A percentile compares a stretch with the other conserved stretches of the same genome.
Evolutionary conservation across 2,797 vertebrate genomes (phyloP).

Genomic region (Oophaga sylvatica): DNA sequence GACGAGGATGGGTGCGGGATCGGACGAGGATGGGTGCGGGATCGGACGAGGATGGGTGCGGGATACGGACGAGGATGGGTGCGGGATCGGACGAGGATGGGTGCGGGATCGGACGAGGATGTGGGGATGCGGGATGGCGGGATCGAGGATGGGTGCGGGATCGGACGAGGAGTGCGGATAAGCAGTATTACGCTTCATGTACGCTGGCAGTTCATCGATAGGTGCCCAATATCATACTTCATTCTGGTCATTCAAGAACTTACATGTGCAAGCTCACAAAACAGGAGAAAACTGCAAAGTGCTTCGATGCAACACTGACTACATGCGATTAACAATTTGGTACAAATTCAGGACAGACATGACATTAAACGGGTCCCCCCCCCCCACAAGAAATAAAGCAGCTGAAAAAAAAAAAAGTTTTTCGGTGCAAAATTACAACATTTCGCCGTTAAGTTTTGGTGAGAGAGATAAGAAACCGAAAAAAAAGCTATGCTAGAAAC

Average conservation of each 20-base stretch:
- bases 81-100: too few species aligned
- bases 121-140: conserved; percentile 71
- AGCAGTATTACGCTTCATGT: conserved; percentile 73
- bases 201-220: conserved; percentile 73
- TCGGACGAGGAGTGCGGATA: conserved; percentile 71
- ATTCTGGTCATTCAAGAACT: conserved; percentile 77
- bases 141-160: conserved; percentile 65
- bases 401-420: conserved; percentile 73
- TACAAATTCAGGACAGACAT: conserved; percentile 78
- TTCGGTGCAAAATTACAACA: conserved; percentile 80
- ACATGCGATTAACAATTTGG: conserved; percentile 84
- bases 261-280: conserved; percentile 87
- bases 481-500: conserved; percentile 72
- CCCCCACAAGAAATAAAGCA: conserved; percentile 74
- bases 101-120: background rate
- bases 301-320: conserved; percentile 91
- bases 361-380: conserved; percentile 75
- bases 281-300: conserved; percentile 89
- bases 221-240: conserved; percentile 73
- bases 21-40: too few species aligned
- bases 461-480: conserved; percentile 65
- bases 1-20: conserved; percentile 61
- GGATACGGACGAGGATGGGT: conserved; percentile 65
- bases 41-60: background rate
- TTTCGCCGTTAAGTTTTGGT: conserved; percentile 76